Conservation (phyloP, 2,113 vertebrate species). For the Syngnathus scovelli region DNA sequence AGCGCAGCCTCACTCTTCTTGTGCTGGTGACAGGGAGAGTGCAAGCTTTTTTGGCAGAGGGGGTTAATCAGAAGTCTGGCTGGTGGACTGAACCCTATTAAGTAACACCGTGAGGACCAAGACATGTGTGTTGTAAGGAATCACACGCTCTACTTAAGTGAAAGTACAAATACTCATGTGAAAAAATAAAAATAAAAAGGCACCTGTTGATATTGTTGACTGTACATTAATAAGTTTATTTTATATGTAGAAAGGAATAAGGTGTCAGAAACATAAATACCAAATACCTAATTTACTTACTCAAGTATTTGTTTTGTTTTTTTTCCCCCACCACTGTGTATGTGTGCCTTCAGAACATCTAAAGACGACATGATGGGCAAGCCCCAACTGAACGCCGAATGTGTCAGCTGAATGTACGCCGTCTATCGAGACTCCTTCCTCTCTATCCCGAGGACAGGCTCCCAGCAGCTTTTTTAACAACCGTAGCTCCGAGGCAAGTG, state of each 20-base stretch:
- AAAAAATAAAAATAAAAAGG: background rate
- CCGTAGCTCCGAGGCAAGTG: constrained; percentile 67
- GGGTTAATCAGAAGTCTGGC: constrained; percentile 53
- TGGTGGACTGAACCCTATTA: constrained; percentile 38
- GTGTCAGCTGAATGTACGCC: constrained; percentile 45
- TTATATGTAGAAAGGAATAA: too few relatives aligned
- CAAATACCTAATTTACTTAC: background rate
- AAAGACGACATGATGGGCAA: constrained; percentile 41
- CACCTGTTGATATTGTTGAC: background rate
- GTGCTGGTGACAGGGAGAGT: constrained; percentile 41
- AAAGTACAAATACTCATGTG: background rate
- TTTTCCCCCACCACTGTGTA: background rate
- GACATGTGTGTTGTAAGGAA: constrained; percentile 1
- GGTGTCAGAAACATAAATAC: constrained; percentile 8
- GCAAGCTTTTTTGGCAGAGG: constrained; percentile 44
- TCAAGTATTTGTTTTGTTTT: background rate
- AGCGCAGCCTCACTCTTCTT: constrained; percentile 55
- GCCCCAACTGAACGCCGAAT: constrained; percentile 42
- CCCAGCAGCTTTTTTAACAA: constrained; percentile 61
- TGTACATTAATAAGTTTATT: too few relatives aligned
- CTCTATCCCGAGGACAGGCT: constrained; percentile 54
- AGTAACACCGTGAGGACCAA: constrained; percentile 28
- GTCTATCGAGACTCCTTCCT: constrained; percentile 38
- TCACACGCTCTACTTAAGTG: background rate
- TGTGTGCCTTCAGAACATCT: background rate